A percentile compares a stretch with the other conserved stretches of the same genome.
phyloP scores from a whole-genome alignment of 2,113 vertebrate species.

The Strix aluco region DNA sequence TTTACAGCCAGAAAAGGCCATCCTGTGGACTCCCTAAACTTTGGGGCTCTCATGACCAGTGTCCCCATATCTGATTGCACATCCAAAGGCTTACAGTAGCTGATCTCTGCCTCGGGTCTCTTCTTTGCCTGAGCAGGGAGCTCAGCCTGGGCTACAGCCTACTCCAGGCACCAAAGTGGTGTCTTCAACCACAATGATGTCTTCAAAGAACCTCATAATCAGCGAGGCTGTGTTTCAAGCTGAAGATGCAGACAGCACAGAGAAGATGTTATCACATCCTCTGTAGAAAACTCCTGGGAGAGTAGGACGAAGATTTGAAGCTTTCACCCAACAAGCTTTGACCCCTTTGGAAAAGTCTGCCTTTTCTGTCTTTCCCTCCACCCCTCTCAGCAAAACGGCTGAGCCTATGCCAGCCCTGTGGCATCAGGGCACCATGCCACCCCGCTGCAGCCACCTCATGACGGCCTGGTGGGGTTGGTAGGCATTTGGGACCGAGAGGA shows the following conservation, averaged over 20 bases:
- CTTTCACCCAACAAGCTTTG: neutral
- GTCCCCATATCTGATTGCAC: neutral
- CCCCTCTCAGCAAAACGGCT: neutral
- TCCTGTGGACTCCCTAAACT: neutral
- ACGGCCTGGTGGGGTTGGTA: neutral
- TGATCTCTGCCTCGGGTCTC: neutral
- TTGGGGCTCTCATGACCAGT: rapidly evolving
- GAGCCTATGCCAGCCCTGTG: neutral
- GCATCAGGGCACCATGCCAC: neutral
- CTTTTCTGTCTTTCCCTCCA: neutral
- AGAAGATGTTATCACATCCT: neutral
- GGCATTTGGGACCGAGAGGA: neutral
- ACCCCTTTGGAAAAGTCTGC: neutral
- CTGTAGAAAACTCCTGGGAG: neutral
- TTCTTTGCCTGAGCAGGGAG: neutral
- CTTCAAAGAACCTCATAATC: neutral
- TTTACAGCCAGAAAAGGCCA: neutral
- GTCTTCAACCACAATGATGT: neutral
- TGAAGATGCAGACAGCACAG: neutral
- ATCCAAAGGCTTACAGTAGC: neutral
- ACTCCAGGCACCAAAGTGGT: neutral
- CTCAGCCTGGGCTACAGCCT: neutral
- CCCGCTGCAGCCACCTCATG: rapidly evolving
- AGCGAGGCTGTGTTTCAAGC: neutral
- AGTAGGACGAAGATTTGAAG: neutral